Evolutionary conservation across 2,888 invertebrate species (phyloP).

Genomic region (Drosophila greeni): DNA sequence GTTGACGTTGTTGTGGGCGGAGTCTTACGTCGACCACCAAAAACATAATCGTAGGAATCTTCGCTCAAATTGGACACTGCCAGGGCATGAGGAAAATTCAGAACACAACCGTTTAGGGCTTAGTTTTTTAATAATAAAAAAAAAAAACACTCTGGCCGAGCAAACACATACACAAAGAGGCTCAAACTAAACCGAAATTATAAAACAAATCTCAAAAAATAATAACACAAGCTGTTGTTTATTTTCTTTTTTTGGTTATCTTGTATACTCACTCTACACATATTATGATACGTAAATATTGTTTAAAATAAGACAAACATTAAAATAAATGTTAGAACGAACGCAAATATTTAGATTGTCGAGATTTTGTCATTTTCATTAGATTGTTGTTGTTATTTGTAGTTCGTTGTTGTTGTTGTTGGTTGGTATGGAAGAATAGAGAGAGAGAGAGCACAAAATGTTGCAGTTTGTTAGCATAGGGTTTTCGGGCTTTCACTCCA

Average conservation of each 20-base stretch:
- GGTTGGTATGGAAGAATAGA: slow-evolving; percentile 52
- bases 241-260: slow-evolving; percentile 9
- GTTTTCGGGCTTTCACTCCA: slow-evolving; percentile 27
- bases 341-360: slow-evolving; percentile 41
- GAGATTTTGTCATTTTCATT: slow-evolving; percentile 32
- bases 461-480: slow-evolving; percentile 67
- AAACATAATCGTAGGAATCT: slow-evolving; percentile 80
- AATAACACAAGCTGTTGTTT: slow-evolving; percentile 22
- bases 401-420: slow-evolving; percentile 40
- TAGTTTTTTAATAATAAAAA: slow-evolving; percentile 11
- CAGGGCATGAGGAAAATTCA: slow-evolving; percentile 37
- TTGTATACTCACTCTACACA: slow-evolving; percentile 32
- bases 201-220: slow-evolving; percentile 27
- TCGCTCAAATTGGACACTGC: slow-evolving; percentile 80
- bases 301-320: slow-evolving; percentile 21
- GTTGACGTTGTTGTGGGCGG: slow-evolving; percentile 79
- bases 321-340: slow-evolving; percentile 62
- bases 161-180: slow-evolving; percentile 13
- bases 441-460: slow-evolving; percentile 68
- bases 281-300: slow-evolving; percentile 33
- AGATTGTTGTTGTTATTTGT: slow-evolving; percentile 30
- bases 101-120: slow-evolving; percentile 44
- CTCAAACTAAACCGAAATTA: slow-evolving; percentile 18
- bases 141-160: slow-evolving; percentile 14
- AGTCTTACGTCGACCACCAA: slow-evolving; percentile 80